A percentile compares a stretch with the other conserved stretches of the same genome.
These are phyloP conservation scores for Etheostoma perlongum DNA, from an alignment of 2,797 vertebrate species.

Conservation along the genomic window DNA sequence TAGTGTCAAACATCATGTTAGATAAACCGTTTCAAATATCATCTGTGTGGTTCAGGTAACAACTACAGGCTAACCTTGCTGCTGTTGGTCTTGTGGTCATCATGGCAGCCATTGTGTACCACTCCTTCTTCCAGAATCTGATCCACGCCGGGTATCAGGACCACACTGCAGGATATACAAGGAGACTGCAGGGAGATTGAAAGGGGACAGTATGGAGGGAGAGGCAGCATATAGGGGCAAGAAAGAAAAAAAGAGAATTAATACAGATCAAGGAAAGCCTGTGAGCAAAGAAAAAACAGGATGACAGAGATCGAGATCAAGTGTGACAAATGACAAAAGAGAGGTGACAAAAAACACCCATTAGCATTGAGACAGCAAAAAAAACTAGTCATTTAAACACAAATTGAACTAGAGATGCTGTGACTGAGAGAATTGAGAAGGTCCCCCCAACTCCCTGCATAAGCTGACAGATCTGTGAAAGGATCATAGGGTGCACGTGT, in stretches of 20 bases:
- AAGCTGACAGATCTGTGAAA: slow-evolving; percentile 25
- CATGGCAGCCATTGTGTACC: slow-evolving; percentile 89
- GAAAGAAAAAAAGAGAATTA: slow-evolving; percentile 42
- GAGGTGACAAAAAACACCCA: background rate
- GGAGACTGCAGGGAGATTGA: slow-evolving; percentile 80
- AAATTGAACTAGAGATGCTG: background rate
- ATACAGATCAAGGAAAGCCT: slow-evolving; percentile 29
- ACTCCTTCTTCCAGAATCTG: slow-evolving; percentile 85
- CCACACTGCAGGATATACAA: slow-evolving; percentile 89
- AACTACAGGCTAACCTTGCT: slow-evolving; percentile 83
- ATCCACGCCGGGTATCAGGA: slow-evolving; percentile 84
- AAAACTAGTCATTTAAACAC: background rate
- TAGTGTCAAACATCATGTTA: background rate
- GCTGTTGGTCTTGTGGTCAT: slow-evolving; percentile 87
- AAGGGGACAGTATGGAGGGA: slow-evolving; percentile 2
- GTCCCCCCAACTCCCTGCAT: slow-evolving; percentile 22
- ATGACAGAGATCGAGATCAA: background rate
- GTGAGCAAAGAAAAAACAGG: slow-evolving; percentile 2
- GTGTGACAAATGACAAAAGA: background rate
- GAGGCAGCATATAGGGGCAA: slow-evolving; percentile 9
- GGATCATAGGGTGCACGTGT: slow-evolving; percentile 14
- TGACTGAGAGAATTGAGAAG: slow-evolving; percentile 18
- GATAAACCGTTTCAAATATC: background rate
- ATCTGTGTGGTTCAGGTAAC: slow-evolving; percentile 2
- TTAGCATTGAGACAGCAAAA: background rate